Percentiles rank a stretch among this genome's conserved stretches.
phyloP scores from a whole-genome alignment of 92 coral and sea anemone species.

The Paragorgia papillata region DNA sequence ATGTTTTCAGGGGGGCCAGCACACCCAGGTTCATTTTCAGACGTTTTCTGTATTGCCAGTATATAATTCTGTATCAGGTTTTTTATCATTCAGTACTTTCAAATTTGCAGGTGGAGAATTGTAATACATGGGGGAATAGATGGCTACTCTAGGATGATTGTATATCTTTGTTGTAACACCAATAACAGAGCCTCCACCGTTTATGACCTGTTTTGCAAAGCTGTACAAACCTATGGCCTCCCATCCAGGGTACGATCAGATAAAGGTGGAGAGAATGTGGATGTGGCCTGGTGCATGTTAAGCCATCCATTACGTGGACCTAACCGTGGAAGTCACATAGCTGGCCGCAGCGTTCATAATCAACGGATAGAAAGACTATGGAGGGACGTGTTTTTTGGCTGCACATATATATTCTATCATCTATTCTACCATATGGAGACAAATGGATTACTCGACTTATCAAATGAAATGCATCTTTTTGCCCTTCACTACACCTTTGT shows the following conservation, averaged over 20 bases:
- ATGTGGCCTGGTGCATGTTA: conserved; percentile 55
- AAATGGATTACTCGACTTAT: conserved; percentile 40
- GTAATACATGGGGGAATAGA: too few relatives aligned
- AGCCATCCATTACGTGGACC: conserved; percentile 58
- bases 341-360: conserved; percentile 54
- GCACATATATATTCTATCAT: conserved; percentile 51
- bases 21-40: background rate
- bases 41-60: background rate
- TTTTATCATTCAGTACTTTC: too few relatives aligned
- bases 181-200: conserved; percentile 55
- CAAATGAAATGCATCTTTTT: conserved; percentile 45
- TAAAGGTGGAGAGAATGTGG: conserved; percentile 58
- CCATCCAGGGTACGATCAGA: conserved; percentile 49
- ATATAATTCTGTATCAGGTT: too few relatives aligned
- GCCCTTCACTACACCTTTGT: conserved; percentile 50
- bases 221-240: conserved; percentile 56
- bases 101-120: conserved; percentile 53
- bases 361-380: conserved; percentile 51
- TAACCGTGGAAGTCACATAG: conserved; percentile 53
- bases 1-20: too few relatives aligned
- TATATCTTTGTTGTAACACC: conserved; percentile 43
- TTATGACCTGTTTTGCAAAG: conserved; percentile 41
- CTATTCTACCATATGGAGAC: conserved; percentile 50
- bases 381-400: conserved; percentile 55
- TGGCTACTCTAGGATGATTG: conserved; percentile 57